Percentiles rank a stretch among this genome's conserved stretches.
Evolutionary conservation across 2,888 invertebrate genomes (phyloP).

Genomic region (Eudasyphora cyanicolor): DNA sequence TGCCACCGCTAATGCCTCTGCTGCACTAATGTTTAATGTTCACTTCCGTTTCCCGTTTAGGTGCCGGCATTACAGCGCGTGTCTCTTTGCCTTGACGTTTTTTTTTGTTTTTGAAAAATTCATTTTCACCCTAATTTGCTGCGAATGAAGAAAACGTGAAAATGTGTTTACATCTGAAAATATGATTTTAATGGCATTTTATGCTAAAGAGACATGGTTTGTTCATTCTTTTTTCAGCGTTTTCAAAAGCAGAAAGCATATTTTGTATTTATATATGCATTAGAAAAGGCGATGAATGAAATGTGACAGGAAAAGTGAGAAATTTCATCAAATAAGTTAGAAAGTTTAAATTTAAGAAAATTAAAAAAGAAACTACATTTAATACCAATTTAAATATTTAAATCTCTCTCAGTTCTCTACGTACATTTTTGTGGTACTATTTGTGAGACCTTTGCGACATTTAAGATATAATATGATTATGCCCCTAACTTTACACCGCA

Average conservation of each 20-base stretch:
- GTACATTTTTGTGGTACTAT: too few species aligned
- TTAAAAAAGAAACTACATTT: too few species aligned
- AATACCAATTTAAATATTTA: too few species aligned
- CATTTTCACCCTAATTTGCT: constrained; percentile 1
- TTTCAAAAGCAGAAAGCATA: not conserved
- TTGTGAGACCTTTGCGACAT: too few species aligned
- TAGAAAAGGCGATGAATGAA: not conserved
- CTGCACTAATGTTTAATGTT: constrained; percentile 6
- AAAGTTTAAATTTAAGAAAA: too few species aligned
- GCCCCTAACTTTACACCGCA: too few species aligned
- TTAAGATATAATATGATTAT: too few species aligned
- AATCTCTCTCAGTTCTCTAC: too few species aligned
- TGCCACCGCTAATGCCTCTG: too few species aligned
- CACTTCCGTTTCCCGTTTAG: constrained; percentile 20
- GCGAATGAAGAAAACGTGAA: not conserved
- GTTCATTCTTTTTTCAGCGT: not conserved
- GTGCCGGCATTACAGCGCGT: not conserved
- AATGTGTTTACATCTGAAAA: not conserved
- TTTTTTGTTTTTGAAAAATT: not conserved
- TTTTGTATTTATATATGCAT: not conserved
- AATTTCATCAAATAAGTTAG: too few species aligned
- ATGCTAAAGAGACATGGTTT: not conserved
- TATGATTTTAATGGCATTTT: constrained; percentile 1
- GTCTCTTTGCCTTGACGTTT: not conserved
- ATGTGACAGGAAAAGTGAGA: not conserved